Evolutionary conservation across 1,140 invertebrate species (phyloP), one percentile per base, ranked within the genome.

Genomic region (Planococcus citri): DNA sequence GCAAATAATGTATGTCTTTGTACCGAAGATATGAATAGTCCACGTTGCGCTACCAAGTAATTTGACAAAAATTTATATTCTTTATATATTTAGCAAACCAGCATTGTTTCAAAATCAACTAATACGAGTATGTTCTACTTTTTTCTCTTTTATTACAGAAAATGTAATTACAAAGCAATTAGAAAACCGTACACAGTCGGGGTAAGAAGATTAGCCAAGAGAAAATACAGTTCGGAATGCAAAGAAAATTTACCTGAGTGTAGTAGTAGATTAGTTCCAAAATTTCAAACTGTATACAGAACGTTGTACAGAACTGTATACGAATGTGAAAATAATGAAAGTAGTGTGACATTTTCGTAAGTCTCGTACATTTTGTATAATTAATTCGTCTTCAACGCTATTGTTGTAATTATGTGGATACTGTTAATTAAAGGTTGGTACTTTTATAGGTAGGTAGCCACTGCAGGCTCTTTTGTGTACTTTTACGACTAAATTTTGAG

Each of bases 1-100:
- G 69, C 71, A 8, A 75, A 75, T 21, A 77, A 77, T 38, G 74
- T 71, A 14, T 78, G 77, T 70, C 60, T 75, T n/a, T 78, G 77
- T 64, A 71, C 64, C 1, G 72, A 71, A 4, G 72, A 74, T 64
- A 72, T 74, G 10, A 60, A 69, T 12, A 74, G 75, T 14, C 68
- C 72, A 14, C 73, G 75, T 38, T 76, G 75, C 68, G 71, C 75
- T 25, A 73, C 72, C 22, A 75, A 74, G 75, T 76, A 70, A 70
- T 68, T 71, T 29, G 37, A 17, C 6, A n/a, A n/a, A n/a, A n/a
- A n/a, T n/a, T n/a, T n/a, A n/a, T 27, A 33, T 25, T 25, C 29
- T 20, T 27, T 68, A 17, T 9, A 10, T n/a, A 68, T 68, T 27
- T 21, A 25, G 10, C 17, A 33, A 10, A 60, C 22, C 60, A 24